phyloP scores from a whole-genome alignment of 2,888 invertebrate genomes.

The Drosophila merina region DNA sequence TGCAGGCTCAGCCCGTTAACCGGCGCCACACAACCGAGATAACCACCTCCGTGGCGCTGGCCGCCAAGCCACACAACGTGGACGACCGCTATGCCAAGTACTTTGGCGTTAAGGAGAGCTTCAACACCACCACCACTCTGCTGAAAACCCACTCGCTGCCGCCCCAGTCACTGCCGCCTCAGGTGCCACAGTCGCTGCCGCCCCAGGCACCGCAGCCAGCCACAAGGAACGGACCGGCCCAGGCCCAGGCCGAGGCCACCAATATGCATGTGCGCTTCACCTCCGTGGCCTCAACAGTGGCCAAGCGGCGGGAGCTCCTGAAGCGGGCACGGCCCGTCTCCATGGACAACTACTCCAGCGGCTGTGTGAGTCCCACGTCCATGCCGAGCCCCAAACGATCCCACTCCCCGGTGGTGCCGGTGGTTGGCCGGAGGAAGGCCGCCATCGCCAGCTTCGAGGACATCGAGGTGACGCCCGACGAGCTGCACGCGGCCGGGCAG shows the following conservation, averaged over 20 bases:
- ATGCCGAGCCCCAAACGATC: conserved; percentile 60
- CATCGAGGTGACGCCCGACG: conserved; percentile 79
- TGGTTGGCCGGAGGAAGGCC: conserved; percentile 8
- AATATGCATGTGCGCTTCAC: conserved; percentile 67
- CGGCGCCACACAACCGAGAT: conserved; percentile 63
- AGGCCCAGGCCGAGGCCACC: conserved; percentile 50
- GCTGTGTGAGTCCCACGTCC: conserved; percentile 45
- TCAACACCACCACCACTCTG: conserved; percentile 30
- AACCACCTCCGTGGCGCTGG: conserved; percentile 15
- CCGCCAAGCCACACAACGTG: conserved; percentile 22
- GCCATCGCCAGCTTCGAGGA: conserved; percentile 71
- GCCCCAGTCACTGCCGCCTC: neutral
- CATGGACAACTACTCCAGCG: conserved; percentile 45
- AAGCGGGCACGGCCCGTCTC: conserved; percentile 79
- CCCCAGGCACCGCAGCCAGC: no score
- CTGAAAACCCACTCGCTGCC: conserved; percentile 40
- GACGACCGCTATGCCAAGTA: conserved; percentile 80
- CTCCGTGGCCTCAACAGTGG: conserved; percentile 5
- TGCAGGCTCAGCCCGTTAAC: conserved; percentile 30
- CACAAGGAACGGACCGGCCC: no score
- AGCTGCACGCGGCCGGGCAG: conserved; percentile 73
- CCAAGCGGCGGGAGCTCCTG: conserved; percentile 71
- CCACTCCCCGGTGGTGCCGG: conserved; percentile 50
- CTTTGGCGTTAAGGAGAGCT: conserved; percentile 69
- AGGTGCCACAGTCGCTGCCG: neutral